Conservation (phyloP, 2,113 vertebrate genomes). For the Phasianus colchicus region DNA sequence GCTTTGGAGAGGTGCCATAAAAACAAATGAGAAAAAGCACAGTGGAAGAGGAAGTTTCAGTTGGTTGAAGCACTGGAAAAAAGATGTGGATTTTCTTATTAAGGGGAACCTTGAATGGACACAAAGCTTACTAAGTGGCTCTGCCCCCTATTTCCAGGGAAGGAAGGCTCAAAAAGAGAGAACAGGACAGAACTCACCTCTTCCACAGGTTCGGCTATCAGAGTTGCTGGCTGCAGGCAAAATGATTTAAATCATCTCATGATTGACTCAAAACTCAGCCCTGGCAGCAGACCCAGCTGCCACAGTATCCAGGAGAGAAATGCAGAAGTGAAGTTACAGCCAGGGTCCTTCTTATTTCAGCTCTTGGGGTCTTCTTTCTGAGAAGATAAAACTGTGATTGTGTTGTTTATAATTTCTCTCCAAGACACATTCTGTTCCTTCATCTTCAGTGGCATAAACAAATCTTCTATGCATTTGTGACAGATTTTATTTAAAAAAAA, state of each 20-base stretch:
- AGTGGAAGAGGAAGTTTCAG: neutral
- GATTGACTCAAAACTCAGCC: neutral
- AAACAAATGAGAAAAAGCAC: conserved; percentile 1
- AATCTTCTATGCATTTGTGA: neutral
- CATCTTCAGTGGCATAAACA: neutral
- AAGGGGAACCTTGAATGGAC: neutral
- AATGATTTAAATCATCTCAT: neutral
- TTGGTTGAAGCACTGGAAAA: neutral
- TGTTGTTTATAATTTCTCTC: neutral
- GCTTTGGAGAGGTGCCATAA: neutral
- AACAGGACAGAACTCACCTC: neutral
- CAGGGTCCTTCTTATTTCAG: neutral
- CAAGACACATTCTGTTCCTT: neutral
- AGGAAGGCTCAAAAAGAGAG: neutral
- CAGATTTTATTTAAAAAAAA: neutral
- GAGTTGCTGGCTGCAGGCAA: neutral
- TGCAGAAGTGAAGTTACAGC: neutral
- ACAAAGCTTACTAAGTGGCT: neutral
- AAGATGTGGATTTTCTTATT: neutral
- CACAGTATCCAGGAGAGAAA: neutral
- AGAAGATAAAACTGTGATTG: neutral
- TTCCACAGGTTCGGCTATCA: neutral
- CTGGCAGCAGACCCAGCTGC: neutral
- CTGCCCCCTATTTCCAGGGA: neutral
- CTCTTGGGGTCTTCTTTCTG: neutral